These are phyloP conservation scores for Lerema accius DNA, from an alignment of 1,140 invertebrate genomes.

Conservation along the genomic window DNA sequence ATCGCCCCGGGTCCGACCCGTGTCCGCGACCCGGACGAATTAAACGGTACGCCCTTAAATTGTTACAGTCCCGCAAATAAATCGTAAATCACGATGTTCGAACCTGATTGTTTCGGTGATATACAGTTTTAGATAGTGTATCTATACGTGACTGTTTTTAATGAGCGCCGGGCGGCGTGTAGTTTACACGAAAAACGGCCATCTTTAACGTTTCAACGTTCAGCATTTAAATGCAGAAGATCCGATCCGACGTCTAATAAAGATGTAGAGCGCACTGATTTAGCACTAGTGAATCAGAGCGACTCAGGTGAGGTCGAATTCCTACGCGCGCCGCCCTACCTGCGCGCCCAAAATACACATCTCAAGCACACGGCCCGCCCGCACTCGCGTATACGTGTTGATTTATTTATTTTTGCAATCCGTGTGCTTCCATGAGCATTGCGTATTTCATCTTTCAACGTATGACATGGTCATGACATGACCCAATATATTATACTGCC, in stretches of 20 bases:
- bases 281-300: conserved; percentile 76
- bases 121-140: conserved; percentile 10
- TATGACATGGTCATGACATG: conserved; percentile 6
- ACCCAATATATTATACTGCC: conserved; percentile 11
- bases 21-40: conserved; percentile 61
- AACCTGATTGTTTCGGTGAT: conserved; percentile 31
- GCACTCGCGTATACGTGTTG: conserved; percentile 46
- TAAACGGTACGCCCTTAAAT: conserved; percentile 73
- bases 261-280: conserved; percentile 72
- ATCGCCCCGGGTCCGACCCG: conserved; percentile 72
- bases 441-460: conserved; percentile 16
- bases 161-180: conserved; percentile 5
- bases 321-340: conserved; percentile 69
- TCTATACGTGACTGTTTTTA: background rate
- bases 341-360: conserved; percentile 77
- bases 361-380: conserved; percentile 56
- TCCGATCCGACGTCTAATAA: conserved; percentile 57
- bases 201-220: conserved; percentile 3
- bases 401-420: conserved; percentile 60
- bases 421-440: conserved; percentile 30
- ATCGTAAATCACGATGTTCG: conserved; percentile 61
- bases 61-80: conserved; percentile 66
- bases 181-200: background rate
- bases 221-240: conserved; percentile 31
- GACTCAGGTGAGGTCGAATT: conserved; percentile 80